Evolutionary conservation across 2,797 vertebrate species (phyloP).

Genomic region (Odontamblyopus rebecca): DNA sequence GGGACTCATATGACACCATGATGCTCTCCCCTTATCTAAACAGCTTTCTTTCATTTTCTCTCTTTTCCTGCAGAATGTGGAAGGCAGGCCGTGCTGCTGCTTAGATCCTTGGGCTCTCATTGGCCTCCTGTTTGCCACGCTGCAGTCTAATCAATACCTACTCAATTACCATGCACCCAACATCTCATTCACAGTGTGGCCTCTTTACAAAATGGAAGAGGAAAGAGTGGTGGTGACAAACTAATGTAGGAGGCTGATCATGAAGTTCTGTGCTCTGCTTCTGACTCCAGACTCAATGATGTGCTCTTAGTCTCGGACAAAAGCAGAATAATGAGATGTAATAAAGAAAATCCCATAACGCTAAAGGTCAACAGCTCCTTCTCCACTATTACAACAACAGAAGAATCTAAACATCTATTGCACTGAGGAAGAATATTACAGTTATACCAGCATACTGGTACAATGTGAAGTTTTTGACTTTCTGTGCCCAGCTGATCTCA

Average conservation of each 20-base stretch:
- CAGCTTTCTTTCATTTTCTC: constrained; percentile 22
- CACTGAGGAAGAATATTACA: constrained; percentile 52
- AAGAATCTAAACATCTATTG: constrained; percentile 43
- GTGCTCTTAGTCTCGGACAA: constrained; percentile 41
- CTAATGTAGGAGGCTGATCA: constrained; percentile 40
- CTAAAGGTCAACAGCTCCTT: constrained; percentile 56
- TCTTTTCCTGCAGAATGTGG: constrained; percentile 54
- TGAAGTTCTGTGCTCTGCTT: constrained; percentile 34
- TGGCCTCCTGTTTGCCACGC: constrained; percentile 68
- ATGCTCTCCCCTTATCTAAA: constrained; percentile 28
- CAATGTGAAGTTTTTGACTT: constrained; percentile 57
- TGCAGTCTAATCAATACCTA: constrained; percentile 82
- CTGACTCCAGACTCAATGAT: constrained; percentile 30
- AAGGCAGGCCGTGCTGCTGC: constrained; percentile 51
- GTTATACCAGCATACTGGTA: constrained; percentile 47
- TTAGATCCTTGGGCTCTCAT: constrained; percentile 59
- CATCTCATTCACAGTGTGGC: constrained; percentile 73
- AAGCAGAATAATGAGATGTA: constrained; percentile 46
- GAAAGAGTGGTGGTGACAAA: constrained; percentile 53
- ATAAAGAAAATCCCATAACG: constrained; percentile 48
- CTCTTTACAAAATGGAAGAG: constrained; percentile 47
- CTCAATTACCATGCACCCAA: constrained; percentile 78
- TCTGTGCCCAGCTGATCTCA: constrained; percentile 58
- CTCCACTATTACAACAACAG: constrained; percentile 24
- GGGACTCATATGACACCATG: constrained; percentile 22